Conservation (phyloP, 2,888 invertebrate species). For the Drosophila neutralis region DNA sequence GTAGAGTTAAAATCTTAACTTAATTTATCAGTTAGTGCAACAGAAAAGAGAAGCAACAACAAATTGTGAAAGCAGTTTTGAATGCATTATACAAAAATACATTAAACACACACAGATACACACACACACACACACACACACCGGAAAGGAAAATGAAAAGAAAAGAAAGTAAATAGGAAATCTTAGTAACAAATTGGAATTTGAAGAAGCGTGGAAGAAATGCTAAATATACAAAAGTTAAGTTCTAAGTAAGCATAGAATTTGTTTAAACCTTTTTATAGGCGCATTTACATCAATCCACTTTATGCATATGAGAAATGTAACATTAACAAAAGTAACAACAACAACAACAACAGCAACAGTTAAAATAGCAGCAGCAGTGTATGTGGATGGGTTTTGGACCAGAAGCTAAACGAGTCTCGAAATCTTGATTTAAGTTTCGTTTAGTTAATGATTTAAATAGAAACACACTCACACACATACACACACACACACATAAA, state of each 20-base stretch:
- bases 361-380: conserved; percentile 19
- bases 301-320: conserved; percentile 32
- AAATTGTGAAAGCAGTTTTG: conserved; percentile 51
- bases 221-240: conserved; percentile 30
- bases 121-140: conserved; percentile 14
- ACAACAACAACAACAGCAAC: conserved; percentile 18
- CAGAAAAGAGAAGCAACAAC: conserved; percentile 24
- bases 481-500: conserved; percentile 59
- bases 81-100: conserved; percentile 55
- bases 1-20: conserved; percentile 53
- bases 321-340: conserved; percentile 29
- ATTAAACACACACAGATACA: conserved; percentile 13
- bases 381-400: conserved; percentile 1
- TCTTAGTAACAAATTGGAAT: conserved; percentile 67
- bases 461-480: conserved; percentile 24
- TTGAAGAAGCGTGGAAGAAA: conserved; percentile 44
- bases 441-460: conserved; percentile 54
- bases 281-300: conserved; percentile 67
- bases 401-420: conserved; percentile 10
- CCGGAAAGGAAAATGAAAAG: conserved; percentile 15
- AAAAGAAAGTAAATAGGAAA: conserved; percentile 40
- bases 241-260: conserved; percentile 41
- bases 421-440: conserved; percentile 33
- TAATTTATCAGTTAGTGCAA: conserved; percentile 54
- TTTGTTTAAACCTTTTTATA: conserved; percentile 60